Evolutionary conservation across 2,888 invertebrate genomes (phyloP).

Genomic region (Masnerella sp.): DNA sequence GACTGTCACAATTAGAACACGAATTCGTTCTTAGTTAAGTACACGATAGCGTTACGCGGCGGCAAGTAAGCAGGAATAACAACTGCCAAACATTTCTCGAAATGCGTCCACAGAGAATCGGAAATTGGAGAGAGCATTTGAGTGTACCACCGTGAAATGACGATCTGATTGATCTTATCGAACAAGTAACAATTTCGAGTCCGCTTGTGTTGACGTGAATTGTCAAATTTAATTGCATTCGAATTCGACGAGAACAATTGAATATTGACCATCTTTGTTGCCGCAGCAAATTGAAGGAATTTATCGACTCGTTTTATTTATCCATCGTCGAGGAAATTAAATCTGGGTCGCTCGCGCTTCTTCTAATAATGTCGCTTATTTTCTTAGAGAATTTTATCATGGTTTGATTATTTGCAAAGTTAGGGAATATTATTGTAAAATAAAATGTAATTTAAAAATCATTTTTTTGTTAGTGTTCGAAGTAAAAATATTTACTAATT

Average conservation of each 20-base stretch:
- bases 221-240: slow-evolving; percentile 22
- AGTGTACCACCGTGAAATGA: slow-evolving; percentile 40
- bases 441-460: too few species aligned
- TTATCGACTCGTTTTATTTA: too few species aligned
- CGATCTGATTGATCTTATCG: slow-evolving; percentile 45
- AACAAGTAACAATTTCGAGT: slow-evolving; percentile 31
- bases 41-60: slow-evolving; percentile 18
- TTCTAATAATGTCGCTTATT: too few species aligned
- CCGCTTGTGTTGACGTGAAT: slow-evolving; percentile 12
- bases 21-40: slow-evolving; percentile 36
- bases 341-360: too few species aligned
- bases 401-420: too few species aligned
- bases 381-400: too few species aligned
- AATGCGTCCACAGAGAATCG: slow-evolving; percentile 32
- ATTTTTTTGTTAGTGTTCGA: too few species aligned
- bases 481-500: too few species aligned
- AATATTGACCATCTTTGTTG: too few species aligned
- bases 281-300: too few species aligned
- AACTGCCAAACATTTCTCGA: slow-evolving; percentile 29
- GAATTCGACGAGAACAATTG: slow-evolving; percentile 6
- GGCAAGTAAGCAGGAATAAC: slow-evolving; percentile 39
- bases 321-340: too few species aligned
- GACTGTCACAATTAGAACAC: slow-evolving; percentile 15
- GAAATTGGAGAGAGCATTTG: slow-evolving; percentile 43
- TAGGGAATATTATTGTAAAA: too few species aligned